A percentile compares a stretch with the other conserved stretches of the same genome.
Conservation (phyloP, 2,113 vertebrate genomes). For the Irena cyanogastra region DNA sequence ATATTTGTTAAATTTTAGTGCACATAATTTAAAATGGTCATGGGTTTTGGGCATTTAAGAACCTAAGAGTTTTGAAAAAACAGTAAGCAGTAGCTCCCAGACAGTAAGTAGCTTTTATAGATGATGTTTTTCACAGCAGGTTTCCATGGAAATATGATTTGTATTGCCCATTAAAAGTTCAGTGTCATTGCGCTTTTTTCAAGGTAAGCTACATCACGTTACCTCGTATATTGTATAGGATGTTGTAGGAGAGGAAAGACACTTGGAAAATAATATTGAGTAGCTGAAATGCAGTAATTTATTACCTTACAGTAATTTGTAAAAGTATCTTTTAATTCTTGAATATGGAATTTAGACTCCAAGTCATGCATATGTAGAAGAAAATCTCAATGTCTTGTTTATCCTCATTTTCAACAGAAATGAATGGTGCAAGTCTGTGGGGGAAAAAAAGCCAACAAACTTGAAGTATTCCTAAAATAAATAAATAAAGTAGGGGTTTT, state of each 20-base stretch:
- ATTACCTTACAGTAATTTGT: not conserved
- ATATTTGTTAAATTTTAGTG: not conserved
- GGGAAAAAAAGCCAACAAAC: fast-evolving
- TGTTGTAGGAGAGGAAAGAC: not conserved
- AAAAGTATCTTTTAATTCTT: not conserved
- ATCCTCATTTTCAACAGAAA: not conserved
- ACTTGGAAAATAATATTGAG: not conserved
- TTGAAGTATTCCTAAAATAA: not conserved
- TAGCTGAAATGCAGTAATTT: not conserved
- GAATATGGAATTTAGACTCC: not conserved
- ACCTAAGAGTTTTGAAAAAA: not conserved
- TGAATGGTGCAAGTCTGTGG: not conserved
- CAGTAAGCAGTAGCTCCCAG: not conserved
- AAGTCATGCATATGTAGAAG: not conserved
- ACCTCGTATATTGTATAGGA: not conserved
- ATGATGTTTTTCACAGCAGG: not conserved
- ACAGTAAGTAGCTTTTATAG: not conserved
- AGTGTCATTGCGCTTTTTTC: not conserved
- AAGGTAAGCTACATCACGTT: not conserved
- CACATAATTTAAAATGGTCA: not conserved
- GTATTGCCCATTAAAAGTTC: not conserved
- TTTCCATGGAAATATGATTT: not conserved
- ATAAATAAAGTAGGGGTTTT: not conserved
- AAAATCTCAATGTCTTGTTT: not conserved
- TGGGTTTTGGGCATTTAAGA: not conserved